A percentile compares a stretch with the other conserved stretches of the same genome.
These are phyloP conservation scores for Eupsittula cactorum DNA, from an alignment of 2,113 vertebrate species.

Conservation along the genomic window DNA sequence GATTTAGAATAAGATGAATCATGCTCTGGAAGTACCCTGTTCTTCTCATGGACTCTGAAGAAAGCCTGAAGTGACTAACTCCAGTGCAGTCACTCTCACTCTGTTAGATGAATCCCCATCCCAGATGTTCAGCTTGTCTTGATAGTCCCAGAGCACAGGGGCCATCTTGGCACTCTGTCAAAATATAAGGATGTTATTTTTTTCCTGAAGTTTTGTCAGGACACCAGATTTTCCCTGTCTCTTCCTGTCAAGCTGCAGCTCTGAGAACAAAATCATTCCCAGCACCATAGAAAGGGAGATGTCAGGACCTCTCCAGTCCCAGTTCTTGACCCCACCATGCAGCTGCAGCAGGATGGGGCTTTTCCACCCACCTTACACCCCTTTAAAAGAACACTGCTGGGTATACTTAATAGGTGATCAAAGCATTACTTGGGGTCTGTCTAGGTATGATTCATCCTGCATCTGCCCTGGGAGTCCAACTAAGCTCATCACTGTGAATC, in stretches of 20 bases:
- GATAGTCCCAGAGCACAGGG: slow-evolving; percentile 33
- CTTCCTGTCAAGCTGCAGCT: slow-evolving; percentile 60
- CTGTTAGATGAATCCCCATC: not conserved
- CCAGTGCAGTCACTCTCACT: not conserved
- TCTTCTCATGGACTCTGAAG: not conserved
- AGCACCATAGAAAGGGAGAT: not conserved
- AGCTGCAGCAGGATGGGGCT: not conserved
- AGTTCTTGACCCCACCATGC: not conserved
- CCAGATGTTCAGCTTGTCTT: slow-evolving; percentile 36
- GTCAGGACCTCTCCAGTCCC: not conserved
- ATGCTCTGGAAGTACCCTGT: not conserved
- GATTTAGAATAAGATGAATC: not conserved
- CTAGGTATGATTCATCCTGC: not conserved
- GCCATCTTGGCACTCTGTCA: slow-evolving; percentile 12
- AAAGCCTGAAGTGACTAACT: slow-evolving; percentile 4
- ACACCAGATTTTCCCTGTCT: slow-evolving; percentile 59
- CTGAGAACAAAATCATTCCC: slow-evolving; percentile 67
- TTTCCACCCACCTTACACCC: not conserved
- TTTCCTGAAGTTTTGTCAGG: slow-evolving; percentile 55
- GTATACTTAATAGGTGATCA: not conserved
- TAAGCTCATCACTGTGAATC: not conserved
- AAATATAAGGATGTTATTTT: slow-evolving; percentile 49
- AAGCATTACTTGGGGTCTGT: not conserved
- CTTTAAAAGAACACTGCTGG: not conserved
- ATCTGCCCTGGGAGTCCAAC: not conserved